A percentile compares a stretch with the other conserved stretches of the same genome.
Conservation (phyloP, 2,113 vertebrate genomes). For the Asarcornis scutulata region DNA sequence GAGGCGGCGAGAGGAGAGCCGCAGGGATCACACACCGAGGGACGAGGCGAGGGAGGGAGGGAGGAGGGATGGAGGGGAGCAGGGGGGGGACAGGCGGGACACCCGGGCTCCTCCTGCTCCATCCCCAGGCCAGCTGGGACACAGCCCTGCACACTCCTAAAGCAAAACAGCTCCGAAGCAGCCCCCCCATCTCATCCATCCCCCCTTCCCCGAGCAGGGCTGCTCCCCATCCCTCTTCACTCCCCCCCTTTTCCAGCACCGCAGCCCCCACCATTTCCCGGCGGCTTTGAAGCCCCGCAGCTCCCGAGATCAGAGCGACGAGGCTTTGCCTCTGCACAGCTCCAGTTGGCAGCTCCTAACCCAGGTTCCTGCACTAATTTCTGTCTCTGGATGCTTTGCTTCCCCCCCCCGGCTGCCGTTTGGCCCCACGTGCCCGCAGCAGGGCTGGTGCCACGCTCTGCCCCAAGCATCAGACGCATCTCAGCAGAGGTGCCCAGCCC, state of each 20-base stretch:
- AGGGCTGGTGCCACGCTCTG: not conserved
- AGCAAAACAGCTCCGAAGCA: not conserved
- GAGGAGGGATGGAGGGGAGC: not conserved
- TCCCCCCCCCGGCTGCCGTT: not conserved
- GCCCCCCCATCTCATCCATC: not conserved
- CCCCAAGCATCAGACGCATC: not conserved
- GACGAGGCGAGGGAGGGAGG: not conserved
- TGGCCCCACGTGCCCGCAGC: accelerated
- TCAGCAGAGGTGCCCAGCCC: not conserved
- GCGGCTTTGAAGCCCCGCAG: not conserved
- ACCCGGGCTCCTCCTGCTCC: not conserved
- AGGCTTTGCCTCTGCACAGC: not conserved
- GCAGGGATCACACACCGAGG: not conserved
- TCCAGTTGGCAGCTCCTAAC: not conserved
- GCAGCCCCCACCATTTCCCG: not conserved
- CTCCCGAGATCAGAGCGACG: not conserved
- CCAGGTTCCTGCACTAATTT: accelerated
- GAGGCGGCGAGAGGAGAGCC: not conserved
- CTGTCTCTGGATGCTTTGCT: not conserved
- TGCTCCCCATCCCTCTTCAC: not conserved
- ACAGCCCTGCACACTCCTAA: not conserved
- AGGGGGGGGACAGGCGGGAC: not conserved
- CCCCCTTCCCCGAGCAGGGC: accelerated
- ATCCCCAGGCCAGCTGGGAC: accelerated
- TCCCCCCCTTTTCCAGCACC: not conserved